phyloP scores from a whole-genome alignment of 1,140 invertebrate genomes.

The Rhopalosiphum maidis region DNA sequence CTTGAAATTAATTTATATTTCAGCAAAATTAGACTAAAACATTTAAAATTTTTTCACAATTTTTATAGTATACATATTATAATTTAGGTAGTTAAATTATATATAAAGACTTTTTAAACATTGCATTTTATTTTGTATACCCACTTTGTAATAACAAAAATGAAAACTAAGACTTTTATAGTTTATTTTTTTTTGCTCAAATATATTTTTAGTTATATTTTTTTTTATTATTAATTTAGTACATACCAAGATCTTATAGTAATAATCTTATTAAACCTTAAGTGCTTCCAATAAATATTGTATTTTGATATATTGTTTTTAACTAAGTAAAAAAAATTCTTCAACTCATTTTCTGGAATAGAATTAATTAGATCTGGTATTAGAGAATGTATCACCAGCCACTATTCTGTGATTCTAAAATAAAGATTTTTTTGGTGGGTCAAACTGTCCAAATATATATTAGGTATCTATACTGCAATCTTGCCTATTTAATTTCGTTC shows the following conservation, averaged over 20 bases:
- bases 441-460: not conserved
- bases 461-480: not conserved
- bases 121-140: not conserved
- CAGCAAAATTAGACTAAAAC: not conserved
- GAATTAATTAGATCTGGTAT: not conserved
- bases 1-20: not conserved
- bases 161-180: not conserved
- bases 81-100: not conserved
- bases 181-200: constrained; percentile 41
- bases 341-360: not conserved
- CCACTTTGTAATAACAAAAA: not conserved
- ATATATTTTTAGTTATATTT: constrained; percentile 14
- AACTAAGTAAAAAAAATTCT: not conserved
- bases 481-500: constrained; percentile 4
- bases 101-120: not conserved
- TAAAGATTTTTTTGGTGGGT: no score
- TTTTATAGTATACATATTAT: not conserved
- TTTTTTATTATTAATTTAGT: not conserved
- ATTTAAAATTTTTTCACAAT: not conserved
- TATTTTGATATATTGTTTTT: not conserved
- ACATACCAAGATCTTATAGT: not conserved
- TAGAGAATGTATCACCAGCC: not conserved
- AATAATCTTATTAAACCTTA: not conserved
- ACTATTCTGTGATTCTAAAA: not conserved
- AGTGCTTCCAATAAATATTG: not conserved